Evolutionary conservation across 2,888 invertebrate species (phyloP), one percentile per base, ranked within the genome.

Genomic region (Scrobipalpa atriplicella): DNA sequence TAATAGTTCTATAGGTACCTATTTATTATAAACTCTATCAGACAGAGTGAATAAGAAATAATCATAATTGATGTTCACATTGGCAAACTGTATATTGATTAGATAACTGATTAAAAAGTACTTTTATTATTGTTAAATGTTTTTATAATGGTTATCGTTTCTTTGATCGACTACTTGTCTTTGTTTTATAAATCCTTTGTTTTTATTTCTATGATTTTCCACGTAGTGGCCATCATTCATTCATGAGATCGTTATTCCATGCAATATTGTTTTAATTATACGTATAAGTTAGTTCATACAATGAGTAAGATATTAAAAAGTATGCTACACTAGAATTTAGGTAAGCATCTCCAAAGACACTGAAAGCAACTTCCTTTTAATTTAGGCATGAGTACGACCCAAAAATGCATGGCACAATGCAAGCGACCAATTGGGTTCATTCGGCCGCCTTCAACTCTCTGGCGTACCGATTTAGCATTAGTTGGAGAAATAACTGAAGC

Each of bases 401-500:
- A 29, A 29, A 3, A 5, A 29, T 29, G 29, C 29, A 29, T 29
- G 29, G 29, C 29, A 29, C 29, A 29, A 29, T 29, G 5, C 29
- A 29, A 29, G 29, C 5, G 5, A 29, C 29, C 39, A 39, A 10
- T 11, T 11, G 2, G 39, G 39, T 11, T 39, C 1, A 39, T 11
- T 8, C 39, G 39, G 39, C 39, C 9, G 8, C 1, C 39, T 1
- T 1, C 39, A 39, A 39, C 2, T 39, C 11, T 8, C 39, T 38
- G 8, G 38, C n/a, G n/a, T n/a, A n/a, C n/a, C n/a, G n/a, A n/a
- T n/a, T 38, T 38, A 7, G 38, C 38, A 38, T n/a, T 8, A 38
- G 38, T 39, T 39, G 8, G 1, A 39, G 8, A 39, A 8, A 8
- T 39, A 39, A 39, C 39, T 43, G 36, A 51, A 47, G 76, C 75